Conservation (phyloP, 1,140 invertebrate genomes). For the Tenebrio molitor region DNA sequence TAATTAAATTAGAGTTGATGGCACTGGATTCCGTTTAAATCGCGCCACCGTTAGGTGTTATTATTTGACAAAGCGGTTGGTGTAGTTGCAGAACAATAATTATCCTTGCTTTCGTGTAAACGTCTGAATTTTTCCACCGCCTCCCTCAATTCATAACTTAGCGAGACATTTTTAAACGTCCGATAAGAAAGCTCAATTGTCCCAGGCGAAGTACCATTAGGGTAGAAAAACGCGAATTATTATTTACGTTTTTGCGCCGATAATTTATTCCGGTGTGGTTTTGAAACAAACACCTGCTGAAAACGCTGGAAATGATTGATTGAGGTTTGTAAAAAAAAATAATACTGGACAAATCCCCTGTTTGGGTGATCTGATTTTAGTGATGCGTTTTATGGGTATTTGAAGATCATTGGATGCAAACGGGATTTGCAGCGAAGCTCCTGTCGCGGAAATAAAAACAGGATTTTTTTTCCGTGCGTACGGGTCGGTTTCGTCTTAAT, state of each 20-base stretch:
- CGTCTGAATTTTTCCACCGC: constrained; percentile 24
- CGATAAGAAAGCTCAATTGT: constrained; percentile 17
- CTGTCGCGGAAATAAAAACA: background rate
- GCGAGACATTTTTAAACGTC: constrained; percentile 9
- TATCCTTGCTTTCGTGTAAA: constrained; percentile 17
- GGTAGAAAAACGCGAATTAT: constrained; percentile 16
- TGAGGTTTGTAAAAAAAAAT: constrained; percentile 1
- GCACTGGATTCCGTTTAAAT: too few species aligned
- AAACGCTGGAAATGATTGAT: constrained; percentile 5
- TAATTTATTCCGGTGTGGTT: constrained; percentile 4
- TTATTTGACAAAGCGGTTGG: constrained; percentile 1
- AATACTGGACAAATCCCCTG: background rate
- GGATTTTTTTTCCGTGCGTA: background rate
- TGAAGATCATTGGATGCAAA: constrained; percentile 4
- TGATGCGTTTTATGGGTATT: constrained; percentile 4
- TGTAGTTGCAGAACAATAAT: constrained; percentile 12
- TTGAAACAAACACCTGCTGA: too few species aligned
- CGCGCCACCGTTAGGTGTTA: too few species aligned
- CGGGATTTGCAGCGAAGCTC: background rate
- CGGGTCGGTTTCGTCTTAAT: too few species aligned
- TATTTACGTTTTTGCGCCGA: background rate
- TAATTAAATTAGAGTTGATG: too few species aligned
- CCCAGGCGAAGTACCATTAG: background rate
- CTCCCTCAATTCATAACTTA: constrained; percentile 23
- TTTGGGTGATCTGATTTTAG: background rate